A percentile compares a stretch with the other conserved stretches of the same genome.
Conservation (phyloP, 2,888 invertebrate genomes). For the Catocala sponsa region DNA sequence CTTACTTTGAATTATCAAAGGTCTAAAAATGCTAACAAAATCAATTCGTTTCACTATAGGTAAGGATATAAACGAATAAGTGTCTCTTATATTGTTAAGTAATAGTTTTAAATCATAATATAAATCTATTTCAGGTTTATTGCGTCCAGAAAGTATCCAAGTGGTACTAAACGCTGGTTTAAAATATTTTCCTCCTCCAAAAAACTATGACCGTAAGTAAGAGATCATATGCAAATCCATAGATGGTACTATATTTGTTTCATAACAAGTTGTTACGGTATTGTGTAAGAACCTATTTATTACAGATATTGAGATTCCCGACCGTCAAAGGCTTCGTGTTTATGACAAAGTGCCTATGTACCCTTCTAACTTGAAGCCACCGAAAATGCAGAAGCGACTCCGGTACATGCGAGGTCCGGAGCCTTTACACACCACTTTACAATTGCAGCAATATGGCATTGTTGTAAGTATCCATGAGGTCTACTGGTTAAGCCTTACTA, state of each 20-base stretch:
- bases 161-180: slow-evolving; percentile 82
- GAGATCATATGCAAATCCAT: neutral
- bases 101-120: no score
- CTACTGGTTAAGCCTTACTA: no score
- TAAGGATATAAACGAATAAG: slow-evolving; percentile 13
- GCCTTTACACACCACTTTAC: slow-evolving; percentile 93
- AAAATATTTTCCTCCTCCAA: slow-evolving; percentile 91
- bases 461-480: slow-evolving; percentile 88
- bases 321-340: slow-evolving; percentile 90
- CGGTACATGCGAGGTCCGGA: slow-evolving; percentile 98
- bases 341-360: slow-evolving; percentile 92
- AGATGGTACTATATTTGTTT: no score
- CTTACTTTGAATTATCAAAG: neutral
- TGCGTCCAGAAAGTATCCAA: slow-evolving; percentile 67
- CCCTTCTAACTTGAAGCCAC: slow-evolving; percentile 90
- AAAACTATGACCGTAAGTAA: slow-evolving; percentile 90
- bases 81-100: no score
- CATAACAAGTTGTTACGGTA: neutral
- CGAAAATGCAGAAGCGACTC: slow-evolving; percentile 95
- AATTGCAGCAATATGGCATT: slow-evolving; percentile 97
- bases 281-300: neutral
- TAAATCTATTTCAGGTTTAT: slow-evolving; percentile 60
- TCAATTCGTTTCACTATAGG: slow-evolving; percentile 52
- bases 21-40: slow-evolving; percentile 42
- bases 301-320: slow-evolving; percentile 92